Percentiles rank a stretch among this genome's conserved stretches.
Conservation (phyloP, 2,888 invertebrate genomes). For the Yponomeuta sedellus region DNA sequence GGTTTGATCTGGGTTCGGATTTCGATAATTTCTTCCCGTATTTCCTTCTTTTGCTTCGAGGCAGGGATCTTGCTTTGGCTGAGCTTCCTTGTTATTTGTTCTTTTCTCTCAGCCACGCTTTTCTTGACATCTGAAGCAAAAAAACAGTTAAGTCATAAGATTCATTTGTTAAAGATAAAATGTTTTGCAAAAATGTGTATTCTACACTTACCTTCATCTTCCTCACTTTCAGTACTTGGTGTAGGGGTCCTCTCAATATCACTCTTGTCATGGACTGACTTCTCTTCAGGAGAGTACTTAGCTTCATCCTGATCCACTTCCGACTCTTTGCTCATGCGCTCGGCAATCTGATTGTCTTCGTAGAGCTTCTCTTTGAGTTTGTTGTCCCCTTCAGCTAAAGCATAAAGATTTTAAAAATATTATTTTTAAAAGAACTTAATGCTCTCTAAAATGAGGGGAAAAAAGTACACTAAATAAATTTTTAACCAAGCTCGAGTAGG, state of each 20-base stretch:
- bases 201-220: conserved; percentile 59
- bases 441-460: too few species aligned
- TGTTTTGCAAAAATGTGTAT: neutral
- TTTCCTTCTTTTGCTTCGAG: conserved; percentile 84
- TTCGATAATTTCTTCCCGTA: conserved; percentile 83
- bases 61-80: conserved; percentile 84
- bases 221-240: conserved; percentile 72
- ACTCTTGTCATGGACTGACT: conserved; percentile 81
- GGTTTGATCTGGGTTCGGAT: conserved; percentile 81
- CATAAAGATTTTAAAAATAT: conserved; percentile 1
- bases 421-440: too few species aligned
- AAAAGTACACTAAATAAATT: too few species aligned
- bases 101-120: conserved; percentile 85
- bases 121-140: conserved; percentile 72
- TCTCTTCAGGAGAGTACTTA: conserved; percentile 89
- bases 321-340: conserved; percentile 48
- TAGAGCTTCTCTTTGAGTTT: conserved; percentile 63
- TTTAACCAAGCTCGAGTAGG: too few species aligned
- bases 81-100: conserved; percentile 84
- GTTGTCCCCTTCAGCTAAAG: conserved; percentile 66
- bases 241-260: conserved; percentile 69
- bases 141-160: neutral
- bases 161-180: too few species aligned
- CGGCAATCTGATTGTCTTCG: conserved; percentile 55
- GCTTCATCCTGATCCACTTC: conserved; percentile 79